These are phyloP conservation scores for Sialis fuliginosa DNA, from an alignment of 2,888 invertebrate genomes.

Conservation along the genomic window DNA sequence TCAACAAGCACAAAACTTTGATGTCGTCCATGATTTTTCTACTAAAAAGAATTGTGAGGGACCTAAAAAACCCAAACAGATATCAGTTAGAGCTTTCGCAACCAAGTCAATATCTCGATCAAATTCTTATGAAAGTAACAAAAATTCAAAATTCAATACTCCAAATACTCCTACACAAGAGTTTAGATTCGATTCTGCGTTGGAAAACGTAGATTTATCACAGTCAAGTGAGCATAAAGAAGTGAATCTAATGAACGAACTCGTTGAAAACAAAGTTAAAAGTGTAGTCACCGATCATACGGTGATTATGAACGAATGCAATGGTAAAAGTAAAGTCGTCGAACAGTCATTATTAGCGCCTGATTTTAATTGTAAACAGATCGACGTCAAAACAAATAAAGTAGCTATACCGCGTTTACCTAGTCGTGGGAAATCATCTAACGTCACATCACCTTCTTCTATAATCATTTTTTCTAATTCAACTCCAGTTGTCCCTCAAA, in stretches of 20 bases:
- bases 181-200: not conserved
- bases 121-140: conserved; percentile 2
- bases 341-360: too few species aligned
- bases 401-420: conserved; percentile 20
- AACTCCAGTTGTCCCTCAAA: conserved; percentile 3
- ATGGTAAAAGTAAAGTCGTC: too few species aligned
- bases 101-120: conserved; percentile 4
- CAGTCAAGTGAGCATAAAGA: not conserved
- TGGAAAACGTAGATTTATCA: not conserved
- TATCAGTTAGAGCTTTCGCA: conserved; percentile 5
- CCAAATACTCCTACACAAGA: not conserved
- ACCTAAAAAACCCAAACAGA: not conserved
- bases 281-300: too few species aligned
- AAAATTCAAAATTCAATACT: not conserved
- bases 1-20: conserved; percentile 11
- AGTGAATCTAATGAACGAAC: not conserved
- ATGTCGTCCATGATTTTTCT: not conserved
- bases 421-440: conserved; percentile 4
- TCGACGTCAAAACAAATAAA: conserved; percentile 7
- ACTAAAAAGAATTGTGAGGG: not conserved
- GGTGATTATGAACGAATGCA: too few species aligned
- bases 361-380: too few species aligned
- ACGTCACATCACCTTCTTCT: not conserved
- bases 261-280: too few species aligned
- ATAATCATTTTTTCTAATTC: conserved; percentile 1